phyloP scores from a whole-genome alignment of 2,113 vertebrate species.

The Larimichthys crocea region DNA sequence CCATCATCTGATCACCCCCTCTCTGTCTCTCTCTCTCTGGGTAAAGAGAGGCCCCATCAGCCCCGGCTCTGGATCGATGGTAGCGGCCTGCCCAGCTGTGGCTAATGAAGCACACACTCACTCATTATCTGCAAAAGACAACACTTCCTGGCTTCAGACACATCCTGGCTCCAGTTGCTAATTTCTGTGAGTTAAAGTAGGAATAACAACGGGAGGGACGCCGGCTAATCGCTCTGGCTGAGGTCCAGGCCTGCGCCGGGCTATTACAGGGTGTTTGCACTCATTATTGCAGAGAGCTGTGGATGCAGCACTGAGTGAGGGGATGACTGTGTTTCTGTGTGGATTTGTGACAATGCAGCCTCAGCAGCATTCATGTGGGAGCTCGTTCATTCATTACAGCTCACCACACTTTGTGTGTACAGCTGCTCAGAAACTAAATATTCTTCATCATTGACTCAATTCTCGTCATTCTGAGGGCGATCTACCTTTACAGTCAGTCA shows the following conservation, averaged over 20 bases:
- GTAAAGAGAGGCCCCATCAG: slow-evolving; percentile 36
- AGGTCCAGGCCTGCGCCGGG: slow-evolving; percentile 10
- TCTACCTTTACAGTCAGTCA: too few species aligned
- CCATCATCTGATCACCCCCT: slow-evolving; percentile 16
- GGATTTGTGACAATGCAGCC: neutral
- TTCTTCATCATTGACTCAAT: too few species aligned
- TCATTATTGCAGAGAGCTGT: slow-evolving; percentile 17
- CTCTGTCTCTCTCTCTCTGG: neutral
- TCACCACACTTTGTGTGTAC: neutral
- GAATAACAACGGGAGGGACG: slow-evolving; percentile 41
- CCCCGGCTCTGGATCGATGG: slow-evolving; percentile 28
- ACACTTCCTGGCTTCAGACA: slow-evolving; percentile 41
- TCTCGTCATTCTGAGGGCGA: too few species aligned
- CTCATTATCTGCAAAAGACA: slow-evolving; percentile 62
- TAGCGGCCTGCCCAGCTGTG: slow-evolving; percentile 40
- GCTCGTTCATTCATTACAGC: neutral
- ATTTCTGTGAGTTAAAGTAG: slow-evolving; percentile 44
- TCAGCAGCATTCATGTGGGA: neutral
- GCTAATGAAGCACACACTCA: slow-evolving; percentile 58
- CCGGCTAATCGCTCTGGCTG: slow-evolving; percentile 48
- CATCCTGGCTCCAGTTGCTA: slow-evolving; percentile 21
- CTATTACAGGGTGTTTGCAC: slow-evolving; percentile 23
- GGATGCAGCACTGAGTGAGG: neutral
- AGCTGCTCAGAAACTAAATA: too few species aligned
- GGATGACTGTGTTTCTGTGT: slow-evolving; percentile 8